Base-by-base conservation (phyloP, 2,888 invertebrate species). In the Polylopha cassiicola region DNA sequence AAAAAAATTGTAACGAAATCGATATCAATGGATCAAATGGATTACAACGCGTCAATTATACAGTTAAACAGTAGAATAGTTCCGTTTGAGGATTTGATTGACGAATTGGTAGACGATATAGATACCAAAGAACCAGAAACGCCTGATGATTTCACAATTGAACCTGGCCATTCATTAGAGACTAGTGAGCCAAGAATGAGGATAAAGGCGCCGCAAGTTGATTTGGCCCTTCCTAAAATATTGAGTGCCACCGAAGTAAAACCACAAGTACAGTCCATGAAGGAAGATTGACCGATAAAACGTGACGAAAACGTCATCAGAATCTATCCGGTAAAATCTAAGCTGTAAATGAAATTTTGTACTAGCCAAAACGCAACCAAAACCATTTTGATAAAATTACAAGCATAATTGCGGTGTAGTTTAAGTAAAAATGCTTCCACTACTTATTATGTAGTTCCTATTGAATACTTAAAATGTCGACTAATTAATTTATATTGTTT, bases 11-110 rank as follows among this genome's bases (percentile, higher is more conserved):
- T 1, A 4, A 4, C 20, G 2, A 33, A 31, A 16, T 5, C 41
- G 10, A 39, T 47, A 39, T 38, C 51, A 4, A 13, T 32, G 3
- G 48, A 41, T n/a, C n/a, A 4, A 26, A 24, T 13, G 9, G 9
- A 7, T 9, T 13, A 3, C 7, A n/a, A 1, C 7, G 24, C 1
- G 5, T 10, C 20, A 8, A 20, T 23, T 3, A 11, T 22, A 9
- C 3, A 10, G 10, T 8, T 11, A 5, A 20, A 7, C 1, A 8
- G 4, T 3, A 21, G 2, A 2, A 14, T 7, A 3, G 5, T 18
- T 4, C 15, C 20, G 5, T 33, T 24, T 15, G 18, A 18, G 0
- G 33, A 34, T 7, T 11, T 34, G 3, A 7, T 34, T 2, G 13
- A 4, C 6, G 18, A 18, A n/a, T n/a, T n/a, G n/a, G n/a, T n/a